Evolutionary conservation across 1,140 invertebrate genomes (phyloP), one percentile per base, ranked within the genome.

Genomic region (Drosophila varians): DNA sequence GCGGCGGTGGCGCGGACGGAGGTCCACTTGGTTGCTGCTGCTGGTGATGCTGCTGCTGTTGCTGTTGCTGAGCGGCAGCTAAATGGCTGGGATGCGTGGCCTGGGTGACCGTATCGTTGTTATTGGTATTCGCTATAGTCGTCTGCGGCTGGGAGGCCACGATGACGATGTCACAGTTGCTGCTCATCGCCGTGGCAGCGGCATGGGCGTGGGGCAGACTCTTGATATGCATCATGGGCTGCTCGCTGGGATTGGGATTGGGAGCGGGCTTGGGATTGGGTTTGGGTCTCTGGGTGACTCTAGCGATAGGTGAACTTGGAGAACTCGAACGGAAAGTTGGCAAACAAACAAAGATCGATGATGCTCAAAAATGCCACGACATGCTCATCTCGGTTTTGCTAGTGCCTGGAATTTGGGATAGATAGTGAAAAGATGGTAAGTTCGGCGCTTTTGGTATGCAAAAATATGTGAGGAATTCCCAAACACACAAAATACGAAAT

Each of bases 91-190:
- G 74, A 74, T 83, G 78, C 42, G 58, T 77, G 8, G 80, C 73
- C 73, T 86, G 82, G 55, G 82, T 87, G 36, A 87, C 82, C 47
- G 83, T 90, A 61, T 88, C 84, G 71, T 82, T 90, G 73, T 87
- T 89, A 46, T 88, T 90, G 40, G 82, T 90, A 54, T 82, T 90
- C 40, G 86, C 86, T 47, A 57, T 76, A 18, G 82, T 90, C 8
- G 70, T 78, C 60, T 90, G 89, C 38, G 89, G 79, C 65, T 90
- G 86, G 14, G 89, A 72, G 60, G 89, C 64, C 66, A 90, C 89
- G 72, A 90, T 90, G 42, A 90, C 89, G 64, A 90, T 90, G 61
- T 90, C 89, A 66, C 89, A 90, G 76, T 90, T 90, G 51, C 77
- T 90, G 68, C 77, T 82, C 89, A 90, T 90, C 45, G 89, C 73